Conservation (phyloP, 2,888 invertebrate genomes). For the Lochmaea crataegi region DNA sequence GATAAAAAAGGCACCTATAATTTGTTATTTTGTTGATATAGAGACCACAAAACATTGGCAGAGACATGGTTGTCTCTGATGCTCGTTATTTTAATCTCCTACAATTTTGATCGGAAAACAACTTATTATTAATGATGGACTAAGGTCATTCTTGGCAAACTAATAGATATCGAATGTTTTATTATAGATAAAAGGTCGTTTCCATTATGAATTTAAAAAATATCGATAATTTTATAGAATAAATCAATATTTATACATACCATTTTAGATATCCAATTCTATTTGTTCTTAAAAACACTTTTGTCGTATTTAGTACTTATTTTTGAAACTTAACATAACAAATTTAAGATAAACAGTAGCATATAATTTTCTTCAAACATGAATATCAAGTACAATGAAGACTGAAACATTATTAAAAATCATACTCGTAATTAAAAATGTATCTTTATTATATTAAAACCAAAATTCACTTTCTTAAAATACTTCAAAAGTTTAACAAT, state of each 20-base stretch:
- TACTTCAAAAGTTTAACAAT: not conserved
- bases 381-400: too few species aligned
- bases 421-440: too few species aligned
- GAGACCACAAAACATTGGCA: too few species aligned
- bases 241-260: not conserved
- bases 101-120: not conserved
- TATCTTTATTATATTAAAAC: too few species aligned
- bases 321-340: too few species aligned
- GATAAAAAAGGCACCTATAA: constrained; percentile 35
- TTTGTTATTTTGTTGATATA: too few species aligned
- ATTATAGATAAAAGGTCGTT: constrained; percentile 33
- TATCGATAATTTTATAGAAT: not conserved
- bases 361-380: too few species aligned
- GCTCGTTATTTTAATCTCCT: not conserved
- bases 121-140: not conserved
- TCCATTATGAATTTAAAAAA: not conserved
- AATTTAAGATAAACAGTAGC: too few species aligned
- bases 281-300: not conserved
- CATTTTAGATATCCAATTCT: not conserved
- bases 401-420: too few species aligned
- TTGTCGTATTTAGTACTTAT: not conserved
- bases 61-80: too few species aligned
- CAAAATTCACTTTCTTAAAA: too few species aligned
- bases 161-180: constrained; percentile 11
- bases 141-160: not conserved